These are phyloP conservation scores for Euclidia mi DNA, from an alignment of 2,888 invertebrate genomes.

Conservation along the genomic window DNA sequence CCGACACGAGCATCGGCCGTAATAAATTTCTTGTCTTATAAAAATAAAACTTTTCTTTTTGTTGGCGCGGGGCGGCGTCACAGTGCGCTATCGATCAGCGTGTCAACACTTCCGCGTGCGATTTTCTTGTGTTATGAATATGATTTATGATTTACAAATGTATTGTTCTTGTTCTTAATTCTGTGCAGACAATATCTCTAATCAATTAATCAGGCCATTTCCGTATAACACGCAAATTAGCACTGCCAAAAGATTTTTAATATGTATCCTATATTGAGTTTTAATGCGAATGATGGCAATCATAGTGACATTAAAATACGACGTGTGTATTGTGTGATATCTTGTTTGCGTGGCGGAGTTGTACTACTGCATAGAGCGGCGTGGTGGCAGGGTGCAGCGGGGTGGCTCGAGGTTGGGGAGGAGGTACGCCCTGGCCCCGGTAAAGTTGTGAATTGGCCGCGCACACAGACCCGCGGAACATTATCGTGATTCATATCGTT, in stretches of 20 bases:
- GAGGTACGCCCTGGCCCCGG: conserved; percentile 69
- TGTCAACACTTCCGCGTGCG: conserved; percentile 51
- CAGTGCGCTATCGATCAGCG: conserved; percentile 61
- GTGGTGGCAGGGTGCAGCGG: conserved; percentile 60
- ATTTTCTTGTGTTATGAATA: conserved; percentile 35
- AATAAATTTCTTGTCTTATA: conserved; percentile 90
- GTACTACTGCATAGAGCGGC: conserved; percentile 32
- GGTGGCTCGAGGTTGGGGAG: conserved; percentile 63
- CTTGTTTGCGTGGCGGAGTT: conserved; percentile 19
- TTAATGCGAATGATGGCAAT: conserved; percentile 6
- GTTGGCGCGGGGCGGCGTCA: conserved; percentile 76
- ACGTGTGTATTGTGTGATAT: conserved; percentile 2
- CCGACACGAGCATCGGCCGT: conserved; percentile 86
- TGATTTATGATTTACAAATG: conserved; percentile 34
- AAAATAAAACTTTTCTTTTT: conserved; percentile 89
- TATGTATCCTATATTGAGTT: neutral
- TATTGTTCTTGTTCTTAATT: conserved; percentile 26
- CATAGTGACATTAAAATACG: conserved; percentile 4
- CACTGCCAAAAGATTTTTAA: neutral
- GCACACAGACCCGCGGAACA: conserved; percentile 82
- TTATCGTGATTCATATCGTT: conserved; percentile 90
- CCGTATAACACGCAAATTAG: conserved; percentile 2
- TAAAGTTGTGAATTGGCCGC: conserved; percentile 88
- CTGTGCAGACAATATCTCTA: neutral
- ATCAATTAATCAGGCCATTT: conserved; percentile 3